phyloP scores from a whole-genome alignment of 2,113 vertebrate genomes.

The Brachypodius melanocephalos region DNA sequence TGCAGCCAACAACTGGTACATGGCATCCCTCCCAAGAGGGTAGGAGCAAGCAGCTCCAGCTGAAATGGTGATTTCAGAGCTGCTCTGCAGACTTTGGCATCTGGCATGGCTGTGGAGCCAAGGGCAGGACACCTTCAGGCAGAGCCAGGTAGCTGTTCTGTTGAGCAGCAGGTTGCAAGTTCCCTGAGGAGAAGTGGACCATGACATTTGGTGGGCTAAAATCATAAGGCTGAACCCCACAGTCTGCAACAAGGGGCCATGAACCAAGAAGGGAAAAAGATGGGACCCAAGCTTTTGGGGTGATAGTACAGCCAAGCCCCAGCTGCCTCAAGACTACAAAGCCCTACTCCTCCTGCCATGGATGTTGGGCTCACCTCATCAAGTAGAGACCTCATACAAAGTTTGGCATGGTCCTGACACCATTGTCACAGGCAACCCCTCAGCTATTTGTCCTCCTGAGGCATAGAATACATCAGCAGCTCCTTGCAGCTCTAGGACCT shows the following conservation, averaged over 20 bases:
- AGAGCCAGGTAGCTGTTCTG: not conserved
- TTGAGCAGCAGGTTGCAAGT: not conserved
- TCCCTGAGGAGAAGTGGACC: not conserved
- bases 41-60: not conserved
- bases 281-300: not conserved
- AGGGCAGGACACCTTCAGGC: not conserved
- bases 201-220: not conserved
- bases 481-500: not conserved
- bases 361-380: not conserved
- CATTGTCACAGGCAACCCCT: fast-evolving
- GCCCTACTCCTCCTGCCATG: not conserved
- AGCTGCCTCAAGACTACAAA: not conserved
- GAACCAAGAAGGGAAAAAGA: not conserved
- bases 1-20: not conserved
- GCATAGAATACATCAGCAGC: not conserved
- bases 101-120: fast-evolving
- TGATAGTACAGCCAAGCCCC: not conserved
- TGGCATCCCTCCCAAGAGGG: not conserved
- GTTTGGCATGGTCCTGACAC: not conserved
- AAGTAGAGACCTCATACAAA: not conserved
- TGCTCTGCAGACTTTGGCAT: not conserved
- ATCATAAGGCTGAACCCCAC: not conserved
- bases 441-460: not conserved
- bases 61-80: not conserved
- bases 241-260: not conserved